A percentile compares a stretch with the other conserved stretches of the same genome.
phyloP scores from a whole-genome alignment of 2,888 invertebrate genomes.

The Trimorus sp. region DNA sequence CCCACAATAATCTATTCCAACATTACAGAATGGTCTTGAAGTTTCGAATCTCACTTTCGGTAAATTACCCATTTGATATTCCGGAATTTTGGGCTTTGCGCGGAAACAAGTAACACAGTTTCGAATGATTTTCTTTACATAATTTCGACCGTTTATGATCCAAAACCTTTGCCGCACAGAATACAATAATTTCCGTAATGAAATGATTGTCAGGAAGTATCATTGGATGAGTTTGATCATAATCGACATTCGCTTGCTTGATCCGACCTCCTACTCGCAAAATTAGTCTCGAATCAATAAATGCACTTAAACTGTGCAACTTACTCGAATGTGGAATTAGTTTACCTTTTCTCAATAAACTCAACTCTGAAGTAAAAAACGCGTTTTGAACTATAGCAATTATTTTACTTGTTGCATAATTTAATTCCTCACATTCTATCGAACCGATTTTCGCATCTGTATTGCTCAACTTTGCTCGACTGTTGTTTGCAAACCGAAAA shows the following conservation, averaged over 20 bases:
- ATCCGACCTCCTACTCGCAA: constrained; percentile 59
- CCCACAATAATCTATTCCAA: constrained; percentile 1
- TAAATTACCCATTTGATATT: neutral
- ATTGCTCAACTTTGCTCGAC: too few relatives aligned
- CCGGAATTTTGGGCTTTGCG: neutral
- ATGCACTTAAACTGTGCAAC: neutral
- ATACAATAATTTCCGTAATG: constrained; percentile 45
- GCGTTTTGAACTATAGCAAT: neutral
- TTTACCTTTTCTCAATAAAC: neutral
- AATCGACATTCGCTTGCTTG: constrained; percentile 33
- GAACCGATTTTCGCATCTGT: too few relatives aligned
- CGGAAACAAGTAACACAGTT: constrained; percentile 39
- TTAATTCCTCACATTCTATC: too few relatives aligned
- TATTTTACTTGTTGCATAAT: neutral
- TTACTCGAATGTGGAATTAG: neutral
- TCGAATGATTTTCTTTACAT: constrained; percentile 37
- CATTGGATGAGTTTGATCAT: constrained; percentile 48
- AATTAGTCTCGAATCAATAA: neutral
- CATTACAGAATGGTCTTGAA: neutral
- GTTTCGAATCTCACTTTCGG: neutral
- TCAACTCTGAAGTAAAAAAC: neutral
- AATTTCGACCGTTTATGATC: constrained; percentile 51
- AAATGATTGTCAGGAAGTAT: constrained; percentile 39
- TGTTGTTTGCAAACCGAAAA: too few relatives aligned
- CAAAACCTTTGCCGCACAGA: constrained; percentile 44